phyloP scores from a whole-genome alignment of 2,797 vertebrate genomes.

The Xenopus petersii region DNA sequence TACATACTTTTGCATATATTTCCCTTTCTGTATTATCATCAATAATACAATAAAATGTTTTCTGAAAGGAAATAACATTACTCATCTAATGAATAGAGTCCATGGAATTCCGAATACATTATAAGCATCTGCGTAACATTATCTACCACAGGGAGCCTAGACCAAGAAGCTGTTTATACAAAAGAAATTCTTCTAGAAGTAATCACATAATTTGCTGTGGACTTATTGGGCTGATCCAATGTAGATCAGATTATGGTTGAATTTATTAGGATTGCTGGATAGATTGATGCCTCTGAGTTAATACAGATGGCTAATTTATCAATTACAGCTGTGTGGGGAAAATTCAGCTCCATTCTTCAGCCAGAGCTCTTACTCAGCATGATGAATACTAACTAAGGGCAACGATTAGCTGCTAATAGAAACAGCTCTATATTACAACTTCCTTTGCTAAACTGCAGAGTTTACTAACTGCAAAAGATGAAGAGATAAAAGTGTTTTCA shows the following conservation, averaged over 20 bases:
- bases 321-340: constrained; percentile 60
- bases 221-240: constrained; percentile 65
- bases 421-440: not conserved
- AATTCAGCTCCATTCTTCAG: constrained; percentile 13
- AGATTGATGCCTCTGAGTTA: constrained; percentile 65
- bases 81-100: too few species aligned
- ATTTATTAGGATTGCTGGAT: constrained; percentile 67
- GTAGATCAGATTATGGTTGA: constrained; percentile 68
- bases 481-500: too few species aligned
- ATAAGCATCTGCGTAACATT: not conserved
- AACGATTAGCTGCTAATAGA: constrained; percentile 1
- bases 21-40: too few species aligned
- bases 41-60: too few species aligned
- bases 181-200: constrained; percentile 8
- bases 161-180: not conserved
- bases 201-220: constrained; percentile 50
- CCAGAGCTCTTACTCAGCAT: not conserved
- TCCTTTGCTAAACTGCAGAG: too few species aligned
- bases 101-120: too few species aligned
- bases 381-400: constrained; percentile 11
- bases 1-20: too few species aligned
- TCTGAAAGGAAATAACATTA: too few species aligned
- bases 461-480: too few species aligned
- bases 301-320: constrained; percentile 67
- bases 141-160: not conserved